Percentiles rank a stretch among this genome's conserved stretches.
These are phyloP conservation scores for Climacteris rufus DNA, from an alignment of 2,113 vertebrate genomes.

Conservation along the genomic window DNA sequence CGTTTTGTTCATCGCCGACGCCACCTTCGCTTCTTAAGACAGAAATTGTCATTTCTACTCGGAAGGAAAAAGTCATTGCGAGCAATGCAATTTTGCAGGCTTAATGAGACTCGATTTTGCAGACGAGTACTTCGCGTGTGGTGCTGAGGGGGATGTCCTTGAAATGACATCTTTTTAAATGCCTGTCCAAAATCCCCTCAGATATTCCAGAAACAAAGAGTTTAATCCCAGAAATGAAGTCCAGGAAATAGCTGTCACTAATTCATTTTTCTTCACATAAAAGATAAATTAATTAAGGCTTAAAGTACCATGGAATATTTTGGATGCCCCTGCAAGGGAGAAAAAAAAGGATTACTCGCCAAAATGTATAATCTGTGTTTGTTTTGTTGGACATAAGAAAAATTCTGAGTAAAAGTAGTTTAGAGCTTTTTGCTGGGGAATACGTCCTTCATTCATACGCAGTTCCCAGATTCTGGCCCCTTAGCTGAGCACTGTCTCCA, in stretches of 20 bases:
- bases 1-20: slow-evolving; percentile 38
- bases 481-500: background rate
- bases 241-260: slow-evolving; percentile 35
- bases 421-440: background rate
- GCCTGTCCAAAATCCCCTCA: slow-evolving; percentile 24
- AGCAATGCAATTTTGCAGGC: slow-evolving; percentile 58
- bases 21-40: background rate
- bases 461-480: background rate
- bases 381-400: background rate
- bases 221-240: slow-evolving; percentile 58
- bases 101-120: slow-evolving; percentile 66
- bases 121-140: slow-evolving; percentile 50
- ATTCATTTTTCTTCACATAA: slow-evolving; percentile 56
- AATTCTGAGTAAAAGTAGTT: background rate
- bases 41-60: slow-evolving; percentile 53
- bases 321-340: background rate
- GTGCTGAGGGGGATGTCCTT: slow-evolving; percentile 57
- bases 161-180: slow-evolving; percentile 70
- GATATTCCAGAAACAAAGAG: slow-evolving; percentile 37
- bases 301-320: slow-evolving; percentile 1
- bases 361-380: background rate
- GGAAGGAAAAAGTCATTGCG: slow-evolving; percentile 54
- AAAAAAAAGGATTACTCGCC: background rate
- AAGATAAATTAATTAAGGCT: slow-evolving; percentile 41
- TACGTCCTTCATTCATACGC: background rate